Evolutionary conservation across 2,888 invertebrate genomes (phyloP), one percentile per base, ranked within the genome.

Genomic region (Hypselothyrea guttata): DNA sequence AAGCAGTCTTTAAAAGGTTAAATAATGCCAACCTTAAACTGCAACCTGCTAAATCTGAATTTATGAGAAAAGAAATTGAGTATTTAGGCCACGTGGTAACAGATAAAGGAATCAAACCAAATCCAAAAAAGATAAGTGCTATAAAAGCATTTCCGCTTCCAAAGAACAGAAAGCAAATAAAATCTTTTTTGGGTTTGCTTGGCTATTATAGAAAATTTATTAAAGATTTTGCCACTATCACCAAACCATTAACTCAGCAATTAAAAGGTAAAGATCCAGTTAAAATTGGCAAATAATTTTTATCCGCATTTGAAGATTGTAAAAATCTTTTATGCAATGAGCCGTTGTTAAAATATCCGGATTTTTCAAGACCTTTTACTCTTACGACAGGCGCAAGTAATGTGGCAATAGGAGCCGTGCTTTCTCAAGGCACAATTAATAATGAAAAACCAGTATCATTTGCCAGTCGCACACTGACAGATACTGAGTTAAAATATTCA

Each of bases 401-500:
- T 7, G 9, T 51, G 5, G 34, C 42, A 1, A 7, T 42, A 15
- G 51, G 40, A 34, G 40, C 40, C n/a, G 40, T 40, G 2, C 11
- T 22, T n/a, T 22, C 18, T 4, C 40, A 40, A 22, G 40, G 40
- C 4, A 41, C 28, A 27, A 2, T 41, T 11, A 4, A 11, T 12
- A 34, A 12, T 4, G 40, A 27, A 2, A 40, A 22, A 22, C 22
- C 40, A n/a, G 16, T 40, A 9, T 40, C 9, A 11, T 40, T 22
- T 22, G 40, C 22, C 12, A 40, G 40, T n/a, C 18, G 40, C 18
- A 22, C 40, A 5, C 13, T 40, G 8, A 40, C n/a, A n/a, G 18
- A 40, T 5, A 13, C 40, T 0, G 62, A 67, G 40, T 22, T 31
- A 1, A 48, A 53, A 16, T 65, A 59, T 11, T 54, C 63, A 3